Evolutionary conservation across 1,140 invertebrate genomes (phyloP).

Genomic region (Dreissena polymorpha): DNA sequence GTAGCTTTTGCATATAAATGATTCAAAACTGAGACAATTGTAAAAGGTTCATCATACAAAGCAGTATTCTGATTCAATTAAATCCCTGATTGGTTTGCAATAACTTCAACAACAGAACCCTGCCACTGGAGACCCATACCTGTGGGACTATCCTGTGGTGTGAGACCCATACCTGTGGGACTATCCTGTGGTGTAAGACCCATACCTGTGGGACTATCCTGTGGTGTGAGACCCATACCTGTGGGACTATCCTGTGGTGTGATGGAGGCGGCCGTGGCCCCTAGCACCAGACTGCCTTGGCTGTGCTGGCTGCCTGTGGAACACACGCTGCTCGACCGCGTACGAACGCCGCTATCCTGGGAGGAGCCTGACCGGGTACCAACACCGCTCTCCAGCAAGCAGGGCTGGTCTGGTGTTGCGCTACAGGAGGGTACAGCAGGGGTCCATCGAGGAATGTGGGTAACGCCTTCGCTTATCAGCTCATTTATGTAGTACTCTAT

Average conservation of each 20-base stretch:
- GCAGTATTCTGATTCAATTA: too few species aligned
- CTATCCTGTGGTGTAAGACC: too few species aligned
- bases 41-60: too few species aligned
- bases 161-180: too few species aligned
- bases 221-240: too few species aligned
- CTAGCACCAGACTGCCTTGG: slow-evolving; percentile 70
- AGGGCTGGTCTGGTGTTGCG: slow-evolving; percentile 48
- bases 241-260: slow-evolving; percentile 4
- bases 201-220: too few species aligned
- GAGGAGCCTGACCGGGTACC: slow-evolving; percentile 65
- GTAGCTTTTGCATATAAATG: too few species aligned
- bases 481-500: slow-evolving; percentile 95
- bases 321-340: slow-evolving; percentile 69
- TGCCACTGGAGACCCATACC: too few species aligned
- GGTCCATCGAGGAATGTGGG: slow-evolving; percentile 81
- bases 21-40: too few species aligned
- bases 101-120: too few species aligned
- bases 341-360: slow-evolving; percentile 72
- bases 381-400: slow-evolving; percentile 74
- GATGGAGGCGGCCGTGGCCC: slow-evolving; percentile 73
- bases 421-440: slow-evolving; percentile 32
- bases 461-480: slow-evolving; percentile 90
- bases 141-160: too few species aligned
- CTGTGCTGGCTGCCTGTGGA: slow-evolving; percentile 67
- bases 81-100: too few species aligned